Conservation (phyloP, 2,888 invertebrate species). For the Acleris emargana region DNA sequence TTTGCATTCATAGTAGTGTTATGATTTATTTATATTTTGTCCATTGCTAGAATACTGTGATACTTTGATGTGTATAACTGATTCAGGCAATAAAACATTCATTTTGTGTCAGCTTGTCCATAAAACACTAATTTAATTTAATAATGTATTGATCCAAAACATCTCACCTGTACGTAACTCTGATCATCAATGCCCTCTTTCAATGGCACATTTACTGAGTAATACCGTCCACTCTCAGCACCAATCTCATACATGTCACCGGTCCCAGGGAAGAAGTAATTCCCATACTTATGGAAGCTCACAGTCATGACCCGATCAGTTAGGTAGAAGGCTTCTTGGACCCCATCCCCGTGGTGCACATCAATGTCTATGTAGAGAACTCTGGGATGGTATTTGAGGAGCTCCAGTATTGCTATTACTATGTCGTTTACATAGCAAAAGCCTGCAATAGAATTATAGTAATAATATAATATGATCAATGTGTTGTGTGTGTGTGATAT, state of each 20-base stretch:
- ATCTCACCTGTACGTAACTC: constrained; percentile 90
- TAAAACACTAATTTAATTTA: too few species aligned
- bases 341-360: constrained; percentile 98
- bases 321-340: constrained; percentile 98
- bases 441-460: constrained; percentile 81
- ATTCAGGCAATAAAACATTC: too few species aligned
- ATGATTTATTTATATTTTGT: too few species aligned
- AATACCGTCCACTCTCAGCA: constrained; percentile 97
- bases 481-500: too few species aligned
- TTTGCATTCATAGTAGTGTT: too few species aligned
- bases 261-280: constrained; percentile 98
- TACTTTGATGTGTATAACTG: too few species aligned
- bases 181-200: constrained; percentile 98
- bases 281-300: constrained; percentile 99
- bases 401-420: constrained; percentile 97
- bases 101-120: too few species aligned
- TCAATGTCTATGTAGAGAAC: constrained; percentile 99
- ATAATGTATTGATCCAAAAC: not conserved
- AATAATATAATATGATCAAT: too few species aligned
- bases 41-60: too few species aligned
- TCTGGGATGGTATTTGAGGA: constrained; percentile 95
- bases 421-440: constrained; percentile 99
- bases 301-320: constrained; percentile 99
- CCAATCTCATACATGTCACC: constrained; percentile 99
- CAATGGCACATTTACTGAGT: constrained; percentile 98